Conservation (phyloP, 2,888 invertebrate genomes). For the Camponotus fellah region DNA sequence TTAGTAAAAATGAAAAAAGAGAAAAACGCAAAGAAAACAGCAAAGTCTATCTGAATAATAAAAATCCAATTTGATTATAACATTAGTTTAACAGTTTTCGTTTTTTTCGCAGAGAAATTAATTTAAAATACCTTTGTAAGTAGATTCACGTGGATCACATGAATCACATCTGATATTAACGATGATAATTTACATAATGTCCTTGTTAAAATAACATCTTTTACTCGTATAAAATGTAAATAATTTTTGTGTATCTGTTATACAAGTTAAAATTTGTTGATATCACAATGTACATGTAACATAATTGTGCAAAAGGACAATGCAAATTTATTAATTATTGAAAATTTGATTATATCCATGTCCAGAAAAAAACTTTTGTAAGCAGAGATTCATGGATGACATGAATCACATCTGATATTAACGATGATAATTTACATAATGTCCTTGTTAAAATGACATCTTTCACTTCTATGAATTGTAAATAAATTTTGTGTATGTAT, state of each 20-base stretch:
- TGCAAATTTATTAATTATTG: no score
- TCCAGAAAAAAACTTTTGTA: background rate
- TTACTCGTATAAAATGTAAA: background rate
- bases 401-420: background rate
- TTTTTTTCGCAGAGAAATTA: background rate
- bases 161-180: background rate
- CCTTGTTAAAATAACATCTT: background rate
- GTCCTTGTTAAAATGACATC: background rate
- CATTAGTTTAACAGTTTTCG: background rate
- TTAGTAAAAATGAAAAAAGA: background rate
- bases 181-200: background rate
- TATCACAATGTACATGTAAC: background rate
- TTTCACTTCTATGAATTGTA: background rate
- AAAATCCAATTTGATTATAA: background rate
- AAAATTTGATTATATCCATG: no score
- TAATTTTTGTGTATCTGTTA: background rate
- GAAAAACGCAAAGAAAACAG: background rate
- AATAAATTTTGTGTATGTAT: background rate
- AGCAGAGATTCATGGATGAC: background rate
- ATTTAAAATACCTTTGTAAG: background rate
- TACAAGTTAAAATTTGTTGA: background rate
- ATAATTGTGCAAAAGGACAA: background rate
- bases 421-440: slow-evolving; percentile 2
- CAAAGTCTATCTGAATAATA: background rate
- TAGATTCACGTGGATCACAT: background rate